These are phyloP conservation scores for Manduca sexta DNA, from an alignment of 1,140 invertebrate genomes.

Conservation along the genomic window DNA sequence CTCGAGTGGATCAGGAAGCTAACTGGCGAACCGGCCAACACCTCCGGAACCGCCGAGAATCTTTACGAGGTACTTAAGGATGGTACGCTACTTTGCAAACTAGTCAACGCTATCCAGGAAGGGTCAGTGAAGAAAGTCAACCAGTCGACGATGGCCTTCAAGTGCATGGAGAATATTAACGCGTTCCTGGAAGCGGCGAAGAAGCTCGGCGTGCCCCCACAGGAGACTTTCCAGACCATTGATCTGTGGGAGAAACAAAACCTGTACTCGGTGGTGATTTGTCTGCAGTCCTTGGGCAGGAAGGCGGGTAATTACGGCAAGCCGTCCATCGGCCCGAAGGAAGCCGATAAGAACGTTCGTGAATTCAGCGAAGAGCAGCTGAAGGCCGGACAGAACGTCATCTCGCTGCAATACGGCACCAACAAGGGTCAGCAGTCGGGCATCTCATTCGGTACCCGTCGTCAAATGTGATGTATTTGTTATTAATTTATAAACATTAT, in stretches of 20 bases:
- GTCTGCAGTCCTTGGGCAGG: slow-evolving; percentile 93
- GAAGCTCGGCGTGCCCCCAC: slow-evolving; percentile 91
- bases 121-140: slow-evolving; percentile 92
- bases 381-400: slow-evolving; percentile 90
- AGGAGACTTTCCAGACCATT: slow-evolving; percentile 97
- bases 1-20: slow-evolving; percentile 93
- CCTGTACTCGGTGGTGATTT: slow-evolving; percentile 95
- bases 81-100: slow-evolving; percentile 87
- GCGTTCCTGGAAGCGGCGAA: slow-evolving; percentile 91
- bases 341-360: slow-evolving; percentile 92
- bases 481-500: slow-evolving; percentile 20
- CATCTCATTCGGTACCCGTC: slow-evolving; percentile 93
- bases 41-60: slow-evolving; percentile 89
- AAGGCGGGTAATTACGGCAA: slow-evolving; percentile 93
- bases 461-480: slow-evolving; percentile 86
- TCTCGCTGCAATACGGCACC: slow-evolving; percentile 94
- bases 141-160: slow-evolving; percentile 91
- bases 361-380: slow-evolving; percentile 93
- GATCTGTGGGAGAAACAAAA: slow-evolving; percentile 98
- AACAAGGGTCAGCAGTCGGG: slow-evolving; percentile 96
- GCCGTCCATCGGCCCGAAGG: slow-evolving; percentile 93
- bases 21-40: slow-evolving; percentile 85
- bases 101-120: slow-evolving; percentile 87
- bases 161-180: slow-evolving; percentile 99
- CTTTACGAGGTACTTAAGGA: slow-evolving; percentile 91